A percentile compares a stretch with the other conserved stretches of the same genome.
phyloP scores from a whole-genome alignment of 2,888 invertebrate species.

The Erebia aethiops region DNA sequence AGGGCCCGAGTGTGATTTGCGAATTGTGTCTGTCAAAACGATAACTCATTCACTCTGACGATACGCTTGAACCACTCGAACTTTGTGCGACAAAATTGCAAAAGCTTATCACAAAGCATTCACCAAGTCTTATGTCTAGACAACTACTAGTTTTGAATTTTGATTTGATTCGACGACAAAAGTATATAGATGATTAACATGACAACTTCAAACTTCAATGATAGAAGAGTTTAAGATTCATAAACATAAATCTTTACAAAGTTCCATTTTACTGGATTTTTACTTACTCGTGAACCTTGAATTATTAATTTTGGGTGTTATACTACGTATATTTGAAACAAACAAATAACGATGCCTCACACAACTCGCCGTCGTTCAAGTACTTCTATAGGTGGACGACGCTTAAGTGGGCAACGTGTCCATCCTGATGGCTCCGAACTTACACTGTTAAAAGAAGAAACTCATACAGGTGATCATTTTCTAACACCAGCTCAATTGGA shows the following conservation, averaged over 20 bases:
- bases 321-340: not conserved
- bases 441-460: slow-evolving; percentile 65
- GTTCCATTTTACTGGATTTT: not conserved
- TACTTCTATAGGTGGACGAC: slow-evolving; percentile 48
- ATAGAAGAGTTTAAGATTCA: not conserved
- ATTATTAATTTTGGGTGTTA: not conserved
- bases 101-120: not conserved
- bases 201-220: slow-evolving; percentile 8
- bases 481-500: slow-evolving; percentile 69
- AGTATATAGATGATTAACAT: slow-evolving; percentile 7
- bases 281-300: not conserved
- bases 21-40: not conserved
- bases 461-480: slow-evolving; percentile 72
- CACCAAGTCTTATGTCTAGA: not conserved
- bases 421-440: slow-evolving; percentile 51
- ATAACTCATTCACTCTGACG: not conserved
- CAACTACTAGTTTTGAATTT: not conserved
- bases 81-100: not conserved
- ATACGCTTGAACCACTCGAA: not conserved
- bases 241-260: too few species aligned
- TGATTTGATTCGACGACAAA: not conserved
- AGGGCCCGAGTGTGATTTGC: not conserved
- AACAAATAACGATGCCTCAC: slow-evolving; percentile 49
- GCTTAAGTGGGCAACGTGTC: slow-evolving; percentile 47
- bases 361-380: slow-evolving; percentile 50